Conservation (phyloP, 2,888 invertebrate species). For the Metalampra italica region DNA sequence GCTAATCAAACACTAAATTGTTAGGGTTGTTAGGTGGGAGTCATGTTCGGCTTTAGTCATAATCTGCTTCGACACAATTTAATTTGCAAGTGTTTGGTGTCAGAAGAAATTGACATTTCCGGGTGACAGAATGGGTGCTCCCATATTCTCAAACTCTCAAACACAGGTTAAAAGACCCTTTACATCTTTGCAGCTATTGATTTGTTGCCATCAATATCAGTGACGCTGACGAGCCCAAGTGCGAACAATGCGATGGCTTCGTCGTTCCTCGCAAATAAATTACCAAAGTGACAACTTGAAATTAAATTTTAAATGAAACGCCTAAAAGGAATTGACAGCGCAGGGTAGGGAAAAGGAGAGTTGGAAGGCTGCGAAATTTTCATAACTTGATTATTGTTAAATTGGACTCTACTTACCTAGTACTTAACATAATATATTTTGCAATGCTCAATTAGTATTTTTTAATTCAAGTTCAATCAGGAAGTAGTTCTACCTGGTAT, state of each 20-base stretch:
- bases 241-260: conserved; percentile 19
- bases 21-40: no score
- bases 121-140: background rate
- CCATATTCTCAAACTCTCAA: background rate
- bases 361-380: conserved; percentile 24
- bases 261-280: conserved; percentile 24
- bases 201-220: conserved; percentile 17
- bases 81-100: background rate
- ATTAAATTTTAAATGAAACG: conserved; percentile 34
- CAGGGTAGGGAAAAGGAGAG: conserved; percentile 20
- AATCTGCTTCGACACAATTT: no score
- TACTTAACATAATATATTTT: no score
- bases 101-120: conserved; percentile 8
- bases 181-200: conserved; percentile 21
- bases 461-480: no score
- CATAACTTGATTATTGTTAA: conserved; percentile 12
- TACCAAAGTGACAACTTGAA: conserved; percentile 23
- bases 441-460: no score
- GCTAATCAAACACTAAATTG: no score
- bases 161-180: background rate
- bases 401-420: background rate
- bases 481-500: no score
- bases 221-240: conserved; percentile 1
- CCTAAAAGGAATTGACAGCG: conserved; percentile 27
- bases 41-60: no score